Conservation (phyloP, 2,888 invertebrate genomes). For the Cyclophora punctaria region DNA sequence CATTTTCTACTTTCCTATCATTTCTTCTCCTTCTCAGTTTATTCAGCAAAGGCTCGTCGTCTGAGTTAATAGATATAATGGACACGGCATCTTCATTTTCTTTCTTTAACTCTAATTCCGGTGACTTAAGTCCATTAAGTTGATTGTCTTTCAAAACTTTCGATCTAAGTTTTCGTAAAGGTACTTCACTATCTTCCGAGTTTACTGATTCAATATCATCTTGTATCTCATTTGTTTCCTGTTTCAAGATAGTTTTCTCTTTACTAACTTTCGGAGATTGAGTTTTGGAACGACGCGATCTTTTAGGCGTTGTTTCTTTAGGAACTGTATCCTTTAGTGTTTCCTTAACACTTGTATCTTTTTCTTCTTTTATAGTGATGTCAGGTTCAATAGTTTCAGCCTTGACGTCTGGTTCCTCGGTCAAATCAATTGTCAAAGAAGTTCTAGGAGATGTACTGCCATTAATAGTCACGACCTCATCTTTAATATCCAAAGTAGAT, state of each 20-base stretch:
- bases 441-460: neutral
- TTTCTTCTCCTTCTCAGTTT: constrained; percentile 29
- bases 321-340: neutral
- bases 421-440: neutral
- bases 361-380: neutral
- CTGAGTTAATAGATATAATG: constrained; percentile 31
- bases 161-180: constrained; percentile 23
- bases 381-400: neutral
- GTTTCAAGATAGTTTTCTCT: neutral
- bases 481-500: too few species aligned
- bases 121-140: constrained; percentile 8
- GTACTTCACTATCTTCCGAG: constrained; percentile 27
- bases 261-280: constrained; percentile 2
- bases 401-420: neutral
- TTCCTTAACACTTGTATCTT: neutral
- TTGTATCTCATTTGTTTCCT: constrained; percentile 10
- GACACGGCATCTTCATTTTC: constrained; percentile 30
- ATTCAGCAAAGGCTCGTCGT: constrained; percentile 24
- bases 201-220: constrained; percentile 23
- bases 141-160: constrained; percentile 15
- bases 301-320: neutral
- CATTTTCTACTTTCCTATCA: constrained; percentile 22
- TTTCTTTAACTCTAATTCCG: constrained; percentile 20
- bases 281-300: neutral
- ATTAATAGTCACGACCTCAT: too few species aligned